Evolutionary conservation across 2,797 vertebrate species (phyloP).

Genomic region (Choloepus didactylus): DNA sequence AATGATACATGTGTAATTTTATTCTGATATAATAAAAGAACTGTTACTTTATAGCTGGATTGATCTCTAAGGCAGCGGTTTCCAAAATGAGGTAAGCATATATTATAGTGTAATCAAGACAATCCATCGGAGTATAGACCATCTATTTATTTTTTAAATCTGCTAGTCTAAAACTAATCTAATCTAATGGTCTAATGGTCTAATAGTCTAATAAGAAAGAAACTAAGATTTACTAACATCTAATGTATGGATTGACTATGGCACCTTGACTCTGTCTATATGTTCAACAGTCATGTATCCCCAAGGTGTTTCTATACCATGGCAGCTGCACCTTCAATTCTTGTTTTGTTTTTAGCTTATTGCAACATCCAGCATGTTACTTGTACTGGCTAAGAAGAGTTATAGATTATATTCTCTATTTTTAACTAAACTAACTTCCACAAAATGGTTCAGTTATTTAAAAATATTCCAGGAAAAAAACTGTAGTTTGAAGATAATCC

Average conservation of each 20-base stretch:
- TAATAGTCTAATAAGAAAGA: not conserved
- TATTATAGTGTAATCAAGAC: not conserved
- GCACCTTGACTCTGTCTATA: not conserved
- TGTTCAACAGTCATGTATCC: not conserved
- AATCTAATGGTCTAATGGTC: too few species aligned
- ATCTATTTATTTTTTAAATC: not conserved
- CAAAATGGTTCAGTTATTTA: not conserved
- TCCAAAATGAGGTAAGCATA: not conserved
- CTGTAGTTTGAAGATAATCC: not conserved
- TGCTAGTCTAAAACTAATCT: too few species aligned
- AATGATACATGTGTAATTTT: not conserved
- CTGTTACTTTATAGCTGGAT: not conserved
- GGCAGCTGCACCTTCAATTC: not conserved
- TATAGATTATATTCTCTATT: not conserved
- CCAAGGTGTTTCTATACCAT: not conserved
- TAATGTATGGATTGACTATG: not conserved
- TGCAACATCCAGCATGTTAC: not conserved
- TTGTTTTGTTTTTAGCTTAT: not conserved
- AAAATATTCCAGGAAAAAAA: conserved; percentile 10
- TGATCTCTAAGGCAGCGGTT: not conserved
- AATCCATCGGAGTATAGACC: not conserved
- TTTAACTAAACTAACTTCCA: not conserved
- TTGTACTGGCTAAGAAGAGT: not conserved
- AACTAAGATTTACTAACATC: not conserved
- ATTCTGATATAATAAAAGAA: not conserved